Base-by-base conservation (phyloP, 1,140 invertebrate species). In the Aporrectodea caliginosa region DNA sequence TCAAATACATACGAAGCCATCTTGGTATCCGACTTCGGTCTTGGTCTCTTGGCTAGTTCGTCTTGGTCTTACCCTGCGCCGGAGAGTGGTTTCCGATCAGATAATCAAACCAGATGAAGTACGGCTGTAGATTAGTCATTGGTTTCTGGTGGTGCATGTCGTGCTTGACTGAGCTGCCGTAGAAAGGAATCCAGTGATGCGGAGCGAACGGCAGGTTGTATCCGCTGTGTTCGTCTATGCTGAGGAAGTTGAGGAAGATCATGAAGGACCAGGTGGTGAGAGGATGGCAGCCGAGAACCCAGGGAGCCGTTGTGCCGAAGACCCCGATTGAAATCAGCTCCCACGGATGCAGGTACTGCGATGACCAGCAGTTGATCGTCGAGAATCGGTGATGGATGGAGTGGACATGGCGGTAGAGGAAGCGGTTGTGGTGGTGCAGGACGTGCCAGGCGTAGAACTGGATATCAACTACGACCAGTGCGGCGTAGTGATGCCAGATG, bases 291-390 rank as follows among this genome's bases (percentile, higher is more conserved):
- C 80, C 69, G 68, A 85, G 84, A 30, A 84, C 70, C 85, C 85
- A 32, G 6, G 71, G 71, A 12, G 31, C 27, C 27, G n/a, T 14
- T 16, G 71, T 72, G 70, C 84, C 85, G 75, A 85, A 84, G 14
- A 79, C 80, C 22, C 77, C 85, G 1, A 86, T 84, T 70, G 82
- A 83, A 77, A 85, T 85, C 58, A 85, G 82, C 77, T 85, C 85
- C 73, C 86, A 85, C 16, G 85, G 85, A 73, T 85, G 85, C 2
- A 85, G 81, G 80, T 85, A 85, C 76, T 85, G 85, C 16, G 85
- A 82, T 14, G 84, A 82, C 27, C 84, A 86, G 27, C 83, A 80
- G 72, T 85, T 86, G 6, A 84, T 84, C 2, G 79, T 81, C 1
- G 75, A 79, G 78, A 85, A 85, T 83, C 83, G 84, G 78, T 85